phyloP scores from a whole-genome alignment of 2,888 invertebrate genomes.

The Pheosia tremula region DNA sequence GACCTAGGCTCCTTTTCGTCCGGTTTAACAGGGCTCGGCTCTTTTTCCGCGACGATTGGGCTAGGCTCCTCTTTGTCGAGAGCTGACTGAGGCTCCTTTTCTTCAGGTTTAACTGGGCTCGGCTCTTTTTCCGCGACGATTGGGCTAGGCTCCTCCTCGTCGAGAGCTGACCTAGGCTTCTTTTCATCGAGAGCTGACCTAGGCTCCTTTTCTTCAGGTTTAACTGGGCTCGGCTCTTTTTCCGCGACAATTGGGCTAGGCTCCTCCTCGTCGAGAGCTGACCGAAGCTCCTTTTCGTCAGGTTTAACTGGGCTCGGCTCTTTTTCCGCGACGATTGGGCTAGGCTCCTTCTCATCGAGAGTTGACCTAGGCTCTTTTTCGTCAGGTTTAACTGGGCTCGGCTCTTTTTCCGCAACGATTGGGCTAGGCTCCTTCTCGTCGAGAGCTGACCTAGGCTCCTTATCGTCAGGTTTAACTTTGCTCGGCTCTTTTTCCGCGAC shows the following conservation, averaged over 20 bases:
- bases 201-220: constrained; percentile 7
- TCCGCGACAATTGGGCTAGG: constrained; percentile 11
- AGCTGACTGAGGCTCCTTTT: constrained; percentile 16
- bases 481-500: background rate
- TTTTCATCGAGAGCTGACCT: constrained; percentile 2
- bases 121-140: constrained; percentile 9
- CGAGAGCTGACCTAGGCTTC: constrained; percentile 9
- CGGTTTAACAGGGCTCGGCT: constrained; percentile 3
- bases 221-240: background rate
- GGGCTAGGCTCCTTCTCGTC: constrained; percentile 9
- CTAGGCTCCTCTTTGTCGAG: constrained; percentile 9
- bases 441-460: background rate
- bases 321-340: constrained; percentile 1
- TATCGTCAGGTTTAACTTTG: constrained; percentile 1
- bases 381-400: constrained; percentile 13
- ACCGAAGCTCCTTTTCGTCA: constrained; percentile 13
- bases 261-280: constrained; percentile 6
- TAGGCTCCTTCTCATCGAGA: constrained; percentile 4
- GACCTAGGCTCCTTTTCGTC: constrained; percentile 15
- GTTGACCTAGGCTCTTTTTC: constrained; percentile 18
- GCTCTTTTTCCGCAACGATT: constrained; percentile 7
- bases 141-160: constrained; percentile 8
- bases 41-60: constrained; percentile 1
- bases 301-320: constrained; percentile 4
- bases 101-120: constrained; percentile 13